Evolutionary conservation across 2,113 vertebrate genomes (phyloP).

Genomic region (human (Homo sapiens)): DNA sequence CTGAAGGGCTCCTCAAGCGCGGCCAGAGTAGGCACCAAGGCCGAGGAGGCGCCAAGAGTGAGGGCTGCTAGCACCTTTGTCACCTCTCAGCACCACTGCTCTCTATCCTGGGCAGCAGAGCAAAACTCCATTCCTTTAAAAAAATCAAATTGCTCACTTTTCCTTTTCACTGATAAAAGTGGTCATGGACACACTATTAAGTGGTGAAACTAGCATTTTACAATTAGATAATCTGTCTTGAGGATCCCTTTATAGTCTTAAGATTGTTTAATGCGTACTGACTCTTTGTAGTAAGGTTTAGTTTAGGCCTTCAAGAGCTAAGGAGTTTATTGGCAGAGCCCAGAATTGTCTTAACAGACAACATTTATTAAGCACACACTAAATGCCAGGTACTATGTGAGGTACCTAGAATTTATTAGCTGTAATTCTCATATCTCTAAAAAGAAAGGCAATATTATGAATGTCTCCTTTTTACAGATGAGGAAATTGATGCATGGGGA

Average conservation of each 20-base stretch:
- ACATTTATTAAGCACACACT: not conserved
- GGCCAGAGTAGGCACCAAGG: too few species aligned
- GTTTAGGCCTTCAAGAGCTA: not conserved
- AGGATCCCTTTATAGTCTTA: not conserved
- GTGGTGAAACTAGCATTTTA: not conserved
- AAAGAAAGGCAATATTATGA: not conserved
- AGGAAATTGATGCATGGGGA: not conserved
- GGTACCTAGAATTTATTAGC: not conserved
- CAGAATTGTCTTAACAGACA: not conserved
- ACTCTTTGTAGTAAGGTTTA: not conserved
- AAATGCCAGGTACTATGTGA: not conserved
- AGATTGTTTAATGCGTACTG: not conserved
- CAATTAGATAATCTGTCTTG: not conserved
- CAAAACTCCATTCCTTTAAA: too few species aligned
- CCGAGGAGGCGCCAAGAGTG: rapidly evolving
- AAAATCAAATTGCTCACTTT: not conserved
- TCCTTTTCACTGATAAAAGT: not conserved
- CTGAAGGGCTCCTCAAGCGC: too few species aligned
- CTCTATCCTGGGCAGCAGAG: too few species aligned
- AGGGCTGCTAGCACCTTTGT: too few species aligned
- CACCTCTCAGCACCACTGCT: too few species aligned
- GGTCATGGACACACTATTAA: not conserved
- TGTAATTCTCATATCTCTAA: not conserved
- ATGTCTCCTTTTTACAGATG: not conserved
- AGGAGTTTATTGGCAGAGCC: not conserved